These are phyloP conservation scores for Caenorhabditis sp. DNA, from an alignment of 2,888 invertebrate genomes.

Conservation along the genomic window DNA sequence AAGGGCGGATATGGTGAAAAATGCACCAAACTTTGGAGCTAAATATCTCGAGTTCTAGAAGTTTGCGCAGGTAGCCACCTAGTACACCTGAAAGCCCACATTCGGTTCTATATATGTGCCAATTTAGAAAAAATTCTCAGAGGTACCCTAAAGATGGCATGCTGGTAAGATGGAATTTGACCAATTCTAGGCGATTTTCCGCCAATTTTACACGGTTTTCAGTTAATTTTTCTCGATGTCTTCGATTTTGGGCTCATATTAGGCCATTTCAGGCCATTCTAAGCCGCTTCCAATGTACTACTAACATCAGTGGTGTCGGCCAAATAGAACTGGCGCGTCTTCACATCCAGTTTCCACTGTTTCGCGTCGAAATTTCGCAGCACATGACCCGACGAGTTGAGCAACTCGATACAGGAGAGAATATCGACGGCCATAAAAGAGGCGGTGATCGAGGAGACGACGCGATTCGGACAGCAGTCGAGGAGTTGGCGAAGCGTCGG, in stretches of 20 bases:
- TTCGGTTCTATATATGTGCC: no score
- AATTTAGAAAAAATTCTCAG: no score
- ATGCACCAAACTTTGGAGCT: no score
- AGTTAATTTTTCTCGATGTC: not conserved
- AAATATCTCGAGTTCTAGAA: not conserved
- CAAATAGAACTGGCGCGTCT: slow-evolving; percentile 49
- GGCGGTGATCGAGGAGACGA: slow-evolving; percentile 15
- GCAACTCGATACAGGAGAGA: slow-evolving; percentile 26
- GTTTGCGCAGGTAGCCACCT: no score
- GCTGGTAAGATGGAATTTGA: not conserved
- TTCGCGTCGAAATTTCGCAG: slow-evolving; percentile 42
- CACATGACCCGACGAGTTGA: slow-evolving; percentile 39
- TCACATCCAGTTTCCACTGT: slow-evolving; percentile 52
- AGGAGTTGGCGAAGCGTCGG: slow-evolving; percentile 17
- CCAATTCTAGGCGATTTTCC: not conserved
- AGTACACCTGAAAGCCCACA: no score
- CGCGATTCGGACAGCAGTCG: not conserved
- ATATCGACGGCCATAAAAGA: slow-evolving; percentile 49
- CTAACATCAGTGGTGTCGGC: slow-evolving; percentile 49
- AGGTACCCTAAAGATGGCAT: no score
- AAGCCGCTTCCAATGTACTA: no score
- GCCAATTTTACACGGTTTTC: not conserved
- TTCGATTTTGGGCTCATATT: not conserved
- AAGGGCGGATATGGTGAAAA: no score
- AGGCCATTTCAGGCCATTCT: not conserved